These are phyloP conservation scores for Theonella swinhoei DNA, from an alignment of 37 sponge, comb jelly and placozoan genomes.

Conservation along the genomic window DNA sequence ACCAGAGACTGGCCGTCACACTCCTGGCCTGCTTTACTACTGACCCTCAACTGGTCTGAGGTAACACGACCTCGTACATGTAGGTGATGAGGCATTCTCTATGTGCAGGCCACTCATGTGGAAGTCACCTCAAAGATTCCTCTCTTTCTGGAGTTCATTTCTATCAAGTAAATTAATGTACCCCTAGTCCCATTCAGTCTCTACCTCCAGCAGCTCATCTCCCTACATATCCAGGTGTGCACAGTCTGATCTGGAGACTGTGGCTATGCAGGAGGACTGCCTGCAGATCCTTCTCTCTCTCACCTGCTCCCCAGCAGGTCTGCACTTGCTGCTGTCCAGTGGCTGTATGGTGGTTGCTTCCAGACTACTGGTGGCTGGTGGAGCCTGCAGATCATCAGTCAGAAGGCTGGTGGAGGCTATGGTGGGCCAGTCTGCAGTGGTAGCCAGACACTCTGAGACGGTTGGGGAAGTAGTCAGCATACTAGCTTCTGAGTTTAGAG, in stretches of 20 bases:
- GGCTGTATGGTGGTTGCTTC: constrained; percentile 29
- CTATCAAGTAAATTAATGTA: constrained; percentile 12
- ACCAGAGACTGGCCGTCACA: constrained; percentile 70
- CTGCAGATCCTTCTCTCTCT: constrained; percentile 60
- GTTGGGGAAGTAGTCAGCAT: neutral
- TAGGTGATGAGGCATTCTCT: neutral
- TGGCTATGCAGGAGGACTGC: constrained; percentile 27
- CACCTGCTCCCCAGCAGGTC: neutral
- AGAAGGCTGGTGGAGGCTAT: neutral
- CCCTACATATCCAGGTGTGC: neutral
- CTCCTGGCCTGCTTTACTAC: constrained; percentile 82
- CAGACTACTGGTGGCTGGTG: neutral
- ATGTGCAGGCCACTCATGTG: constrained; percentile 56
- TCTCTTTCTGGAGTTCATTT: constrained; percentile 50
- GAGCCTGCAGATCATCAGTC: neutral
- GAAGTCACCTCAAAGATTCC: constrained; percentile 75
- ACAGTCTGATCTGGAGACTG: neutral
- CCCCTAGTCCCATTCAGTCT: neutral
- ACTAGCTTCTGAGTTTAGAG: constrained; percentile 37
- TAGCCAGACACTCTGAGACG: neutral
- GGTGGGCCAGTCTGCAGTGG: neutral
- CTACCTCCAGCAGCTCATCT: neutral
- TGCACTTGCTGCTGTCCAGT: constrained; percentile 36
- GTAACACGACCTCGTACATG: neutral
- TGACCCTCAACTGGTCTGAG: constrained; percentile 68